phyloP scores from a whole-genome alignment of 1,140 invertebrate species.

The Eufriesea mexicana region DNA sequence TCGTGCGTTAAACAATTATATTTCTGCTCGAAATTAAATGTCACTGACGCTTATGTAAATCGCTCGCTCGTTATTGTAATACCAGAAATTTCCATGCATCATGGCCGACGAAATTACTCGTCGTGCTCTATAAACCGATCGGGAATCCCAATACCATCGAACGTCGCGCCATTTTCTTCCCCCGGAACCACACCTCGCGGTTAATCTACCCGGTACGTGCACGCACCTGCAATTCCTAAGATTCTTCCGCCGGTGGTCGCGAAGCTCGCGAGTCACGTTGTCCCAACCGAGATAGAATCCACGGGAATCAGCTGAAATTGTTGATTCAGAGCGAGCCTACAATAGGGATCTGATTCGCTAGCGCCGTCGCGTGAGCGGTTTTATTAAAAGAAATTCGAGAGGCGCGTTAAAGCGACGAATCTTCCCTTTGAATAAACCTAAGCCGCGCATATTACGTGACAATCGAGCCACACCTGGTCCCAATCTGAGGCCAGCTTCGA shows the following conservation, averaged over 20 bases:
- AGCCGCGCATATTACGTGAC: slow-evolving; percentile 45
- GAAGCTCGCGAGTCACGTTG: neutral
- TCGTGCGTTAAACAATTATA: neutral
- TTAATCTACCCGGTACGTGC: too few relatives aligned
- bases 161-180: too few relatives aligned
- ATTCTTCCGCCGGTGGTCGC: neutral
- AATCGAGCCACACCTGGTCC: slow-evolving; percentile 57
- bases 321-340: slow-evolving; percentile 29
- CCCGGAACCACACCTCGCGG: too few relatives aligned
- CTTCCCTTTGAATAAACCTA: slow-evolving; percentile 39
- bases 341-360: slow-evolving; percentile 37
- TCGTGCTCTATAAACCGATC: neutral
- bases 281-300: neutral
- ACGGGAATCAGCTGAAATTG: slow-evolving; percentile 36
- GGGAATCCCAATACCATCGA: neutral
- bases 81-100: neutral
- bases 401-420: slow-evolving; percentile 31
- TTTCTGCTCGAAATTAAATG: neutral
- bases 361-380: slow-evolving; percentile 34
- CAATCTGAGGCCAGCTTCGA: slow-evolving; percentile 34
- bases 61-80: neutral
- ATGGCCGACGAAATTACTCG: too few relatives aligned
- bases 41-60: neutral
- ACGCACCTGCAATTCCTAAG: too few relatives aligned
- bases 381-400: slow-evolving; percentile 32